These are phyloP conservation scores for Luffia ferchaultella DNA, from an alignment of 2,888 invertebrate species.

Conservation along the genomic window DNA sequence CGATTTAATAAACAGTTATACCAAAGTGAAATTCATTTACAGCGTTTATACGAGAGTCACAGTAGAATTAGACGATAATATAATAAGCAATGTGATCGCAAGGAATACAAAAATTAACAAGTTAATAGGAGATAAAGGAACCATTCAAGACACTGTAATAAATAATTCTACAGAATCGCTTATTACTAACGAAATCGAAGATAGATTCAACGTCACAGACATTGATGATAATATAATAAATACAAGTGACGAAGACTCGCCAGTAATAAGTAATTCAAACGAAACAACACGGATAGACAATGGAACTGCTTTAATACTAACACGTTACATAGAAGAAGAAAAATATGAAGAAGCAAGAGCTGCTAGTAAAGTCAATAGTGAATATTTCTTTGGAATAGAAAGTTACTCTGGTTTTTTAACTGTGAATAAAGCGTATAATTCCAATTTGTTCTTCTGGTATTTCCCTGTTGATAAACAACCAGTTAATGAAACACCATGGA, in stretches of 20 bases:
- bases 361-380: slow-evolving; percentile 30
- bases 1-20: neutral
- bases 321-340: slow-evolving; percentile 39
- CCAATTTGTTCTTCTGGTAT: slow-evolving; percentile 88
- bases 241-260: too few species aligned
- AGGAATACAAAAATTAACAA: too few species aligned
- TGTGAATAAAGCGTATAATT: slow-evolving; percentile 75
- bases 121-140: slow-evolving; percentile 2
- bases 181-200: slow-evolving; percentile 8
- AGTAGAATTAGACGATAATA: neutral
- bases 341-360: slow-evolving; percentile 38
- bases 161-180: slow-evolving; percentile 2
- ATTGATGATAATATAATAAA: slow-evolving; percentile 3
- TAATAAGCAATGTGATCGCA: neutral
- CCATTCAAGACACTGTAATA: slow-evolving; percentile 4
- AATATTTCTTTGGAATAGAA: slow-evolving; percentile 38
- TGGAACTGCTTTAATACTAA: slow-evolving; percentile 39
- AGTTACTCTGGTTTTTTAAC: slow-evolving; percentile 69
- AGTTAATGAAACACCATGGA: slow-evolving; percentile 65
- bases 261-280: too few species aligned
- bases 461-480: slow-evolving; percentile 67
- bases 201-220: slow-evolving; percentile 1
- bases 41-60: neutral
- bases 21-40: neutral
- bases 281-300: too few species aligned